Evolutionary conservation across 2,797 vertebrate genomes (phyloP).

Genomic region (Hydrolagus colliei): DNA sequence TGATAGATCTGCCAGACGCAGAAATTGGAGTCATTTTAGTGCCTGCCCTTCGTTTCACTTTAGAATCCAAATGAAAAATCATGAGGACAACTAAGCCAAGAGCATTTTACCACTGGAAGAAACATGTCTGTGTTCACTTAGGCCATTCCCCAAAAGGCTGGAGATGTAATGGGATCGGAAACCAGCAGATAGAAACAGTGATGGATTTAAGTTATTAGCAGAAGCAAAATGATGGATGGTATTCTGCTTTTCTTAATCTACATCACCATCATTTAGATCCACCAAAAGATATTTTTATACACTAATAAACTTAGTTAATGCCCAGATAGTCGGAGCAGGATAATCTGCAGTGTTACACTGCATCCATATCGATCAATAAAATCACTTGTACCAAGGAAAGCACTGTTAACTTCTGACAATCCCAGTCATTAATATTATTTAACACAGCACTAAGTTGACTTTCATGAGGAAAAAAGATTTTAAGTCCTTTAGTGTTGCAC

Average conservation of each 20-base stretch:
- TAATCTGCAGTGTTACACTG: conserved; percentile 74
- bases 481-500: conserved; percentile 65
- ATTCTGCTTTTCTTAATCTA: conserved; percentile 87
- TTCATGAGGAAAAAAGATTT: conserved; percentile 78
- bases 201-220: conserved; percentile 99
- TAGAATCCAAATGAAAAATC: conserved; percentile 5
- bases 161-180: conserved; percentile 54
- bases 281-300: conserved; percentile 85
- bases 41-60: background rate
- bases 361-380: conserved; percentile 84
- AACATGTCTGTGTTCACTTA: conserved; percentile 25
- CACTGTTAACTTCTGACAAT: conserved; percentile 85
- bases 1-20: background rate
- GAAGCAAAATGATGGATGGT: conserved; percentile 96
- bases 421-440: conserved; percentile 98
- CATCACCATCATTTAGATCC: conserved; percentile 99
- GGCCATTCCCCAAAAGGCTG: conserved; percentile 50
- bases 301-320: conserved; percentile 97
- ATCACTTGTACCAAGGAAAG: conserved; percentile 82
- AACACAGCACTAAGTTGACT: conserved; percentile 74
- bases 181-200: conserved; percentile 68
- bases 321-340: conserved; percentile 86
- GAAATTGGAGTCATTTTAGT: background rate
- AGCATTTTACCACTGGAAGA: conserved; percentile 20
- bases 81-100: background rate